Conservation (phyloP, 2,888 invertebrate species). For the Helleia helle region DNA sequence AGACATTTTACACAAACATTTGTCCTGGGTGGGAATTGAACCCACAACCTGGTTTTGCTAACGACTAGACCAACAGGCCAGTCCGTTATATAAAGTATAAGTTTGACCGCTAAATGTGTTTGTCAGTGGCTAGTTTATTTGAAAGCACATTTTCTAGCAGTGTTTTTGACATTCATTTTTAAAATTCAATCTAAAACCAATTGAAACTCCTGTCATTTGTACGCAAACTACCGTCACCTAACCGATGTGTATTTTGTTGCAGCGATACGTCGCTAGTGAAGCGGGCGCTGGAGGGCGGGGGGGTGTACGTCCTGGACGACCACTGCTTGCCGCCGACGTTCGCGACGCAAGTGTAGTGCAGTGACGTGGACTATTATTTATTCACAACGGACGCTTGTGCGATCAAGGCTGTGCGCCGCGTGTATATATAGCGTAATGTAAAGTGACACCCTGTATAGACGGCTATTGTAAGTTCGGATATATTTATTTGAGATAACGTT, state of each 20-base stretch:
- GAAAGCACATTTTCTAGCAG: no score
- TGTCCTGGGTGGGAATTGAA: no score
- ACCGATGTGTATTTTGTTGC: slow-evolving; percentile 44
- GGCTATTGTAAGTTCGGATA: slow-evolving; percentile 66
- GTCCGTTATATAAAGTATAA: no score
- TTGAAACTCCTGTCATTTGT: no score
- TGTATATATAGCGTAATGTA: slow-evolving; percentile 71
- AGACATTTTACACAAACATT: no score
- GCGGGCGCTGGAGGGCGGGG: slow-evolving; percentile 78
- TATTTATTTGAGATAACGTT: slow-evolving; percentile 63
- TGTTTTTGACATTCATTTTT: no score
- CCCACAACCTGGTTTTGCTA: no score
- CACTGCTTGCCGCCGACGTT: slow-evolving; percentile 83
- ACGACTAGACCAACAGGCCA: no score
- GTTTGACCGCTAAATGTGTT: no score
- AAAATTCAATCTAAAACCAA: no score
- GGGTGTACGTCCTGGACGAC: slow-evolving; percentile 84
- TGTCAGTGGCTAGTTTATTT: no score
- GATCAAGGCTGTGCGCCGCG: slow-evolving; percentile 70
- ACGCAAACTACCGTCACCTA: no score
- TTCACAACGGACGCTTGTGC: slow-evolving; percentile 64
- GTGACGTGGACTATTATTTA: slow-evolving; percentile 46
- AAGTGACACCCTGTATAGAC: slow-evolving; percentile 70
- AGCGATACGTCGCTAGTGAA: slow-evolving; percentile 81
- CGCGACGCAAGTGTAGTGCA: slow-evolving; percentile 83